These are phyloP conservation scores for Gallinago jamesoni DNA, from an alignment of 2,113 vertebrate species.

Conservation along the genomic window DNA sequence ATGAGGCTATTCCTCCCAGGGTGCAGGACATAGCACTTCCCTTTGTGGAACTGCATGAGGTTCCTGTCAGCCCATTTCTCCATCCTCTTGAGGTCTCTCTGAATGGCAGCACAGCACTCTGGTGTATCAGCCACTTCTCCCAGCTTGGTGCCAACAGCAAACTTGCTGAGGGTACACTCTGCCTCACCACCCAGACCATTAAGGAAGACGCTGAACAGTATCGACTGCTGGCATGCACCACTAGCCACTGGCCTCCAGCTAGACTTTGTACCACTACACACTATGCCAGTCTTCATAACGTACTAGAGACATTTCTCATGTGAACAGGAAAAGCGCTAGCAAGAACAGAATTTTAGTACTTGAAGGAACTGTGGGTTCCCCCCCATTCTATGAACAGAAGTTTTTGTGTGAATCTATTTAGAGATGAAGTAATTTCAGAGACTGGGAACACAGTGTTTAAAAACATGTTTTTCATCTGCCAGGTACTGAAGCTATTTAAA, in stretches of 20 bases:
- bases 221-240: not conserved
- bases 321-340: not conserved
- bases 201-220: not conserved
- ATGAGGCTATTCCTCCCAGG: not conserved
- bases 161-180: not conserved
- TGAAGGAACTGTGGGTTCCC: not conserved
- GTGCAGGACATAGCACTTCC: not conserved
- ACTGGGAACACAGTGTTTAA: constrained; percentile 19
- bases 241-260: not conserved
- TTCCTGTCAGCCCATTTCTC: not conserved
- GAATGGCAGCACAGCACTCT: not conserved
- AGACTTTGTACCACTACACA: not conserved
- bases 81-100: not conserved
- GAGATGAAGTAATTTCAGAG: not conserved
- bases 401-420: not conserved
- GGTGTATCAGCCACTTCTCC: not conserved
- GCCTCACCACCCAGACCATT: not conserved
- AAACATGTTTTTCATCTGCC: constrained; percentile 24
- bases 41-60: not conserved
- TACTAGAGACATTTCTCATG: not conserved
- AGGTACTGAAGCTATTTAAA: constrained; percentile 34
- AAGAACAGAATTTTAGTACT: not conserved
- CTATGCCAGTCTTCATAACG: not conserved
- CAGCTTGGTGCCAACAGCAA: not conserved
- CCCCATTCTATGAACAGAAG: not conserved